A percentile compares a stretch with the other conserved stretches of the same genome.
Conservation (phyloP, 1,140 invertebrate genomes). For the Chrysoperla carnea region DNA sequence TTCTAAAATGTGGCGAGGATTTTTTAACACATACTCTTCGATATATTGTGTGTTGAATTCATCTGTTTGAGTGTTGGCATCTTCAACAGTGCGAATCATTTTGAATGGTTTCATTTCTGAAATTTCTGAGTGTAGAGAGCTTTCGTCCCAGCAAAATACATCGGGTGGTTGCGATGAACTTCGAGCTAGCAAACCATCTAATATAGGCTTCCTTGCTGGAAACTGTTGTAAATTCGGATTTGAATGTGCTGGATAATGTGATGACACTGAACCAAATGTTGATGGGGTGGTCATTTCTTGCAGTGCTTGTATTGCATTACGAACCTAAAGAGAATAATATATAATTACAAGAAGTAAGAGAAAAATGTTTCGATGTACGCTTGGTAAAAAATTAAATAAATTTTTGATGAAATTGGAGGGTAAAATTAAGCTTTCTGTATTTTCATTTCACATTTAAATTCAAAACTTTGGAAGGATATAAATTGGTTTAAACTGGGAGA, state of each 20-base stretch:
- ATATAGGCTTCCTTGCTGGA: slow-evolving; percentile 18
- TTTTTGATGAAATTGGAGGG: no score
- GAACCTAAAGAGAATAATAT: slow-evolving; percentile 30
- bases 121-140: slow-evolving; percentile 5
- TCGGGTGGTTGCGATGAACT: slow-evolving; percentile 67
- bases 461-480: no score
- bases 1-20: slow-evolving; percentile 26
- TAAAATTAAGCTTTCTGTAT: no score
- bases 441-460: no score
- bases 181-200: slow-evolving; percentile 36
- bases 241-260: slow-evolving; percentile 39
- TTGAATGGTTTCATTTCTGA: neutral
- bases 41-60: slow-evolving; percentile 13
- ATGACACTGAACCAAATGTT: slow-evolving; percentile 17
- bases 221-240: slow-evolving; percentile 43
- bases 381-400: no score
- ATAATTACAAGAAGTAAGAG: no score
- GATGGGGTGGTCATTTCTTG: slow-evolving; percentile 56
- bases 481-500: no score
- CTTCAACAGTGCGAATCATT: slow-evolving; percentile 14
- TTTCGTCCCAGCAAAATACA: slow-evolving; percentile 49
- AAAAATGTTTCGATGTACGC: no score
- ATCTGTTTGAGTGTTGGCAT: slow-evolving; percentile 29
- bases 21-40: slow-evolving; percentile 25
- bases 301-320: slow-evolving; percentile 62